Evolutionary conservation across 2,888 invertebrate species (phyloP), one percentile per base, ranked within the genome.

Genomic region (Eilema griseolum): DNA sequence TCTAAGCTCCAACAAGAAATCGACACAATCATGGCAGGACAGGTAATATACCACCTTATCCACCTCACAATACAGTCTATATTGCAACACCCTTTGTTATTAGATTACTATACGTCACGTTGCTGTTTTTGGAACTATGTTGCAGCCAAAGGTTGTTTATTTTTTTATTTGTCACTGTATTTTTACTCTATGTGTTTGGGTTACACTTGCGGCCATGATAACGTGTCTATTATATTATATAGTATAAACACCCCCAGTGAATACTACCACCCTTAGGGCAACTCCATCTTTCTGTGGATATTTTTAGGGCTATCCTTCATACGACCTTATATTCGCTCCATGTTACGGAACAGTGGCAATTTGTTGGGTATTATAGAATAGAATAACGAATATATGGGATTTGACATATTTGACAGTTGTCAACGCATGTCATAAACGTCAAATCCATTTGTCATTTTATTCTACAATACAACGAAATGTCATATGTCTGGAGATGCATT

Each of bases 1-100:
- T 85, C 89, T 20, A 92, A 88, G 2, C 81, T 95, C 2, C 94
- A 95, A 76, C 91, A 92, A 37, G 92, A 95, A 81, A 93, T 95
- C 31, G 95, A 95, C 86, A 85, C 88, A 73, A 90, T 94, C 74
- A 89, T 88, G 82, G 90, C 92, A 0, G 88, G 87, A 61, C 93
- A 94, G 93, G 95, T 95, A 80, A 89, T 66, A 24, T 67, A 69
- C 26, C 2, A 77, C 77, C 65, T 59, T 79, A 73, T 37, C 0
- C 0, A 16, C 1, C 59, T 52, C 8, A 23, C 10, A 8, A 60
- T 78, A 79, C 16, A 61, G 70, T 76, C 59, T 28, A 75, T 66
- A 66, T 75, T 78, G 67, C 71, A 72, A 73, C 72, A 75, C 77
- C 75, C 72, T 46, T 37, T 69, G 63, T 64, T 79, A n/a, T 64